phyloP scores from a whole-genome alignment of 1,140 invertebrate genomes.

The Harpegnathos saltator region DNA sequence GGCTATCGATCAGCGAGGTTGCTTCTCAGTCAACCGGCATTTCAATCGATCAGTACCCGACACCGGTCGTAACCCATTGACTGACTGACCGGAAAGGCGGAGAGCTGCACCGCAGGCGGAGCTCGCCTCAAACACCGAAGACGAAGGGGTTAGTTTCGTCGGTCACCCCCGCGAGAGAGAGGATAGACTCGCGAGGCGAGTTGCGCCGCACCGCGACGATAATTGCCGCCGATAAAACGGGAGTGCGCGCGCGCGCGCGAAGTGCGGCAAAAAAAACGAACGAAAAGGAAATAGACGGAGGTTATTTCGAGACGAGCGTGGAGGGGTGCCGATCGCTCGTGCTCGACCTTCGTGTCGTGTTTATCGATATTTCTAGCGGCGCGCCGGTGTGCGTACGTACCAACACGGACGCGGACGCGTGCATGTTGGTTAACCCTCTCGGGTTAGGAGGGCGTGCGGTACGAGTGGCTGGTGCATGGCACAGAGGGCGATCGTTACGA shows the following conservation, averaged over 20 bases:
- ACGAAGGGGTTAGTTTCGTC: background rate
- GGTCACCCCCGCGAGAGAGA: too few relatives aligned
- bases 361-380: conserved; percentile 42
- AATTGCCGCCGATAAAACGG: conserved; percentile 26
- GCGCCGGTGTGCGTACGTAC: conserved; percentile 9
- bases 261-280: conserved; percentile 25
- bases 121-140: too few relatives aligned
- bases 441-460: conserved; percentile 61
- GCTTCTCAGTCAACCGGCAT: too few relatives aligned
- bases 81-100: too few relatives aligned
- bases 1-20: too few relatives aligned
- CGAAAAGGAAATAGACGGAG: conserved; percentile 49
- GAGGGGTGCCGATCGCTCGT: conserved; percentile 34
- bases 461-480: conserved; percentile 71
- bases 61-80: too few relatives aligned
- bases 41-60: too few relatives aligned
- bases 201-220: conserved; percentile 5
- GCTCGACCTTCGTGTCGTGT: conserved; percentile 59
- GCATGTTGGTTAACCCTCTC: conserved; percentile 66
- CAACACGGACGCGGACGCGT: background rate
- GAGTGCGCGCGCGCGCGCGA: background rate
- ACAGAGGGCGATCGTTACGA: conserved; percentile 75
- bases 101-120: too few relatives aligned
- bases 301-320: conserved; percentile 51
- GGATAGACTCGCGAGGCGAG: background rate